phyloP scores from a whole-genome alignment of 1,140 invertebrate genomes.

The Cydia fagiglandana region DNA sequence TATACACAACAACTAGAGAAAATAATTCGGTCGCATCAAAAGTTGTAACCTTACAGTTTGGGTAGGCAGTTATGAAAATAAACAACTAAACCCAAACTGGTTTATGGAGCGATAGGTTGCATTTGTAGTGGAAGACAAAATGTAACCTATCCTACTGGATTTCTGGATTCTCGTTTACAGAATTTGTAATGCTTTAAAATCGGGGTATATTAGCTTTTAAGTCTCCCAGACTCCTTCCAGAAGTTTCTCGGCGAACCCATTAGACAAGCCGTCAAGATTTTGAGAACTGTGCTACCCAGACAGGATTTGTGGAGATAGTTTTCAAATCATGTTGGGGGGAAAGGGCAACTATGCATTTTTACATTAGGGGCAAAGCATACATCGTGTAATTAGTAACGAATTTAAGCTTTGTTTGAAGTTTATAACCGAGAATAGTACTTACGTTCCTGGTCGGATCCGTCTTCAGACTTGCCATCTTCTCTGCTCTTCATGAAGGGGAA shows the following conservation, averaged over 20 bases:
- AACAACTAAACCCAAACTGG: too few relatives aligned
- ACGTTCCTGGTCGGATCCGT: constrained; percentile 99
- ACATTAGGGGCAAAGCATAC: constrained; percentile 30
- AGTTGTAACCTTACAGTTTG: neutral
- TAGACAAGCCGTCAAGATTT: neutral
- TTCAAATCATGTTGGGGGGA: neutral
- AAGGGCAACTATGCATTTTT: neutral
- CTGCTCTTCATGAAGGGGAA: constrained; percentile 99
- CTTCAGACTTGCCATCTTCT: constrained; percentile 96
- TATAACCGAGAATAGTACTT: constrained; percentile 81
- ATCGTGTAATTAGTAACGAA: constrained; percentile 22
- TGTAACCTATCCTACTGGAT: too few relatives aligned
- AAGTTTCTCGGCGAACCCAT: neutral
- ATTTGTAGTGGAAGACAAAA: too few relatives aligned
- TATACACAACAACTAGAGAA: neutral
- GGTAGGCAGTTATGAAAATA: neutral
- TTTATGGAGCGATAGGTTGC: too few relatives aligned
- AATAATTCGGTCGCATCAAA: neutral
- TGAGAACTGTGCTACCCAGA: constrained; percentile 7
- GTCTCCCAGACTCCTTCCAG: neutral
- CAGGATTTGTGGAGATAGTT: neutral
- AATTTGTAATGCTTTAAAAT: constrained; percentile 1
- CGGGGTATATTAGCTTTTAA: neutral
- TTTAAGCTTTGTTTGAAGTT: constrained; percentile 17
- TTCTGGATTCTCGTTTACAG: too few relatives aligned